A percentile compares a stretch with the other conserved stretches of the same genome.
Evolutionary conservation across 1,140 invertebrate species (phyloP).

Genomic region (Procambarus virginalis): DNA sequence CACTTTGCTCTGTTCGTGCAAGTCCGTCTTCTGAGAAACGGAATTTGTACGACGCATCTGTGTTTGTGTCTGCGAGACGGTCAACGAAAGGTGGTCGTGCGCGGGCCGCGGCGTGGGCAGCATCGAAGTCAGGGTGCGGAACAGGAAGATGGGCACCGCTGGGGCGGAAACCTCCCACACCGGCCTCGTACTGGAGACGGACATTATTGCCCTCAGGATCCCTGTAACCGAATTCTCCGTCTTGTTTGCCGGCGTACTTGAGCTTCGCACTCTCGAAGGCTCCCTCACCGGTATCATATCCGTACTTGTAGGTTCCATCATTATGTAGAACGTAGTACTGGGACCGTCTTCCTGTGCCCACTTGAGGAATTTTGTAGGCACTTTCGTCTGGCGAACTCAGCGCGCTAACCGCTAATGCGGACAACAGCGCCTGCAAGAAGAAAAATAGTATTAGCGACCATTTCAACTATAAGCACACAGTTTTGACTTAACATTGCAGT

Average conservation of each 20-base stretch:
- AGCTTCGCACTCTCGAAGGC: constrained; percentile 54
- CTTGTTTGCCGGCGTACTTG: constrained; percentile 22
- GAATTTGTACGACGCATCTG: constrained; percentile 71
- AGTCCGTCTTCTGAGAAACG: constrained; percentile 70
- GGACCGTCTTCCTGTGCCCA: constrained; percentile 56
- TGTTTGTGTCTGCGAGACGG: constrained; percentile 56
- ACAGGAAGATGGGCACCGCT: constrained; percentile 47
- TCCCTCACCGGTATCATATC: constrained; percentile 64
- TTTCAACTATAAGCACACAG: not conserved
- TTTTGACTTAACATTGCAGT: too few relatives aligned
- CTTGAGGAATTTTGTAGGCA: constrained; percentile 62
- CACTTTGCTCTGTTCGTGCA: constrained; percentile 67
- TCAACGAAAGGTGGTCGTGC: constrained; percentile 50
- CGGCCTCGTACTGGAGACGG: constrained; percentile 49
- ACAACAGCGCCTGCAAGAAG: constrained; percentile 60
- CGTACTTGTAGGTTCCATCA: constrained; percentile 67
- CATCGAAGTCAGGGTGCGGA: constrained; percentile 53
- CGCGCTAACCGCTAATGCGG: constrained; percentile 56
- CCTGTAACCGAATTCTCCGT: constrained; percentile 58
- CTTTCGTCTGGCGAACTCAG: constrained; percentile 64
- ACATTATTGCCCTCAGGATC: constrained; percentile 62
- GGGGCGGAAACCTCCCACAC: constrained; percentile 60
- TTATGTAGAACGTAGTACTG: constrained; percentile 65
- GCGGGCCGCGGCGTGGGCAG: constrained; percentile 57
- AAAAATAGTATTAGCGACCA: not conserved